Conservation (phyloP, 64 coral and sea anemone species). For the Pachyseris speciosa region DNA sequence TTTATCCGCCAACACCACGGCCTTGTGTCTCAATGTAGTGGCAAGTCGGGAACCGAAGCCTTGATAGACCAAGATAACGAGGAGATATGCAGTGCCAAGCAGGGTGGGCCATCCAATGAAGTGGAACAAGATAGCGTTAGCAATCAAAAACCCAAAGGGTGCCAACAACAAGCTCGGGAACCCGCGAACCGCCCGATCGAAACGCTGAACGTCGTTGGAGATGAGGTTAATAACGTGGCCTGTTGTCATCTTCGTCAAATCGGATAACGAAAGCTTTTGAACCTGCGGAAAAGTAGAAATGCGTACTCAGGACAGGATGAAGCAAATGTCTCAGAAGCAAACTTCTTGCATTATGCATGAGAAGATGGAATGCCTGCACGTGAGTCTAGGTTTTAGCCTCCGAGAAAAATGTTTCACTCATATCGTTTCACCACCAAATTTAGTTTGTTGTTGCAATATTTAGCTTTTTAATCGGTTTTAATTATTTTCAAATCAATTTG, state of each 20-base stretch:
- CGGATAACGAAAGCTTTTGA: neutral
- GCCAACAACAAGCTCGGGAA: conserved; percentile 5
- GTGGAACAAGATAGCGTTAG: conserved; percentile 6
- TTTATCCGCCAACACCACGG: conserved; percentile 28
- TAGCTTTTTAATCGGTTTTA: too few species aligned
- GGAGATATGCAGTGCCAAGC: neutral
- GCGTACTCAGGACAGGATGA: too few species aligned
- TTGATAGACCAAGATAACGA: neutral
- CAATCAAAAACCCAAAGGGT: neutral
- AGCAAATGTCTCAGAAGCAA: too few species aligned
- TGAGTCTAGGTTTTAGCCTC: too few species aligned
- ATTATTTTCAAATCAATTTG: too few species aligned
- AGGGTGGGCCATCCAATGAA: conserved; percentile 20
- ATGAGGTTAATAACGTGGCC: conserved; percentile 65
- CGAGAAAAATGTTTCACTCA: too few species aligned
- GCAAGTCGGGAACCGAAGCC: neutral
- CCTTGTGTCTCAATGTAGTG: neutral
- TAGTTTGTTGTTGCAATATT: too few species aligned
- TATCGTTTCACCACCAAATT: too few species aligned
- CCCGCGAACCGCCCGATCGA: neutral
- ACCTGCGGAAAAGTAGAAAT: too few species aligned
- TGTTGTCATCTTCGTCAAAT: conserved; percentile 10
- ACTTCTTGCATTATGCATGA: too few species aligned
- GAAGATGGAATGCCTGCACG: too few species aligned
- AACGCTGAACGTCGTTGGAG: conserved; percentile 67